Evolutionary conservation across 2,888 invertebrate species (phyloP).

Genomic region (Silvanus unidentatus): DNA sequence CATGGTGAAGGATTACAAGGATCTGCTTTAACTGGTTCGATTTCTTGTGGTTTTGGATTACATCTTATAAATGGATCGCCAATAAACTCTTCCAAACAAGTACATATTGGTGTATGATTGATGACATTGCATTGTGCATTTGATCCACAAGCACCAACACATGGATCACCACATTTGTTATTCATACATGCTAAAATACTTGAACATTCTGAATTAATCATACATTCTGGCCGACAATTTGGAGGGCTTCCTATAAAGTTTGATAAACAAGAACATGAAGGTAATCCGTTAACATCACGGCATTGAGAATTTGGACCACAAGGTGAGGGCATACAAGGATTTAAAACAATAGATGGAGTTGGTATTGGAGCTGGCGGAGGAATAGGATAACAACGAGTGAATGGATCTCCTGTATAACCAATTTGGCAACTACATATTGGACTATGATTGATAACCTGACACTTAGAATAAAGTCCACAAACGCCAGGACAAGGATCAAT

Average conservation of each 20-base stretch:
- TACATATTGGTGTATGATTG: conserved; percentile 53
- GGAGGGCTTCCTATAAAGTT: conserved; percentile 52
- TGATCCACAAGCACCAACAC: conserved; percentile 56
- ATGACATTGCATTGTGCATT: conserved; percentile 51
- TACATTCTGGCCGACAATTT: conserved; percentile 69
- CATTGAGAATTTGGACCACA: conserved; percentile 78
- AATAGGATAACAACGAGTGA: conserved; percentile 52
- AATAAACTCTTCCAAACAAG: conserved; percentile 52
- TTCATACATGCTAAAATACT: conserved; percentile 62
- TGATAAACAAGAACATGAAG: conserved; percentile 44
- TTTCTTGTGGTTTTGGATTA: conserved; percentile 33
- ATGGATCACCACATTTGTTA: conserved; percentile 68
- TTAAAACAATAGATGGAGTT: conserved; percentile 21
- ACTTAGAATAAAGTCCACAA: conserved; percentile 68
- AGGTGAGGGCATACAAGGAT: conserved; percentile 71
- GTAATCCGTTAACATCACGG: conserved; percentile 54
- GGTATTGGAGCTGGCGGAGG: conserved; percentile 28
- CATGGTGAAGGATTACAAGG: conserved; percentile 71
- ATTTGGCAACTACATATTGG: conserved; percentile 63
- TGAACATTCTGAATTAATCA: conserved; percentile 66
- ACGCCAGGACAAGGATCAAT: conserved; percentile 65
- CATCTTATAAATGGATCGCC: conserved; percentile 55
- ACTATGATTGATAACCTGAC: conserved; percentile 66
- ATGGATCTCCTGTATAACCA: conserved; percentile 61
- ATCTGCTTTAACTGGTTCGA: conserved; percentile 43